Evolutionary conservation across 2,797 vertebrate genomes (phyloP).

Genomic region (Periparus ater): DNA sequence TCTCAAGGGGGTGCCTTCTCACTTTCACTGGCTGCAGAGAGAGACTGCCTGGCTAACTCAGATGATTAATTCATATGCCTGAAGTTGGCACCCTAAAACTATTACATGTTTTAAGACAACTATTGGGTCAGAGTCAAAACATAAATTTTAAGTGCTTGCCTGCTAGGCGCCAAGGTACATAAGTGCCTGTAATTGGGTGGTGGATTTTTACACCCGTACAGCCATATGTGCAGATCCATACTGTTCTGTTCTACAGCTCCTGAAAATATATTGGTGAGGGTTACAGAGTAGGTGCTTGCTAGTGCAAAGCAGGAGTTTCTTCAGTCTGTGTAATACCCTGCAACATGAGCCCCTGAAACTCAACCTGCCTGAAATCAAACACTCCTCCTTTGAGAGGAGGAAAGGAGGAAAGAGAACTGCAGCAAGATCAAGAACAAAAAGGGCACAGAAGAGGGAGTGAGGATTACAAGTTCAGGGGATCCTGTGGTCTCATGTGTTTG

Average conservation of each 20-base stretch:
- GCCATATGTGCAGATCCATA: too few relatives aligned
- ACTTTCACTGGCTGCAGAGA: not conserved
- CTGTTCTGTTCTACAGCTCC: not conserved
- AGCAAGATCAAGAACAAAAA: not conserved
- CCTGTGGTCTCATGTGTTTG: not conserved
- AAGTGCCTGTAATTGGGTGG: not conserved
- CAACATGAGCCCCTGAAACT: not conserved
- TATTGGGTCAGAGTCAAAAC: not conserved
- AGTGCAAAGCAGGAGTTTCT: not conserved
- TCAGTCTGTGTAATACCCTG: not conserved
- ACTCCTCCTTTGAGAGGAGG: not conserved
- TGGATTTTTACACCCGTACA: not conserved
- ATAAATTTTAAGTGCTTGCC: not conserved
- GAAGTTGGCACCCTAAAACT: not conserved
- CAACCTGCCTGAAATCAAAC: not conserved
- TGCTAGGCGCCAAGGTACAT: not conserved
- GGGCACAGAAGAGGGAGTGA: fast-evolving
- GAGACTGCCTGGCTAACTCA: not conserved
- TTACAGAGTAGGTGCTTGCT: not conserved
- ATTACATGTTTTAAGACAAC: not conserved
- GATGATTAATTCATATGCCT: not conserved
- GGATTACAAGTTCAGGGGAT: fast-evolving
- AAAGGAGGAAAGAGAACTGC: not conserved
- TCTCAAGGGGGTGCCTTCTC: not conserved
- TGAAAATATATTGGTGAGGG: not conserved